Conservation (phyloP, 2,797 vertebrate genomes). For the Acanthurus leucopareius region DNA sequence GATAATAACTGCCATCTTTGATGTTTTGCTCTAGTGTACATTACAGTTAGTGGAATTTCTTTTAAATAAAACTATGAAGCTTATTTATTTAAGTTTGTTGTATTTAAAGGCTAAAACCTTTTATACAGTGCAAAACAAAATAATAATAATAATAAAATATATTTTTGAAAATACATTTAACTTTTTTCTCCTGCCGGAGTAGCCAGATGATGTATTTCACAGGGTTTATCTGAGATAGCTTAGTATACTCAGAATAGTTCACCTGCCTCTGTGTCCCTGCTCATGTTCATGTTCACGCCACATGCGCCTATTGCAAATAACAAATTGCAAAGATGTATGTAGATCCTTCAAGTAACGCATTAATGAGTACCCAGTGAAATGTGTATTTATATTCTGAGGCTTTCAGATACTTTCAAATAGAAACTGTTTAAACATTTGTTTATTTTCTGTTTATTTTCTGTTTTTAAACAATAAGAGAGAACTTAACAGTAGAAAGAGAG, state of each 20-base stretch:
- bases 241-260: constrained; percentile 41
- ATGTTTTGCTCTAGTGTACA: background rate
- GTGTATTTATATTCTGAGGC: background rate
- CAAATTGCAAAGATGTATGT: background rate
- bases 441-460: no score
- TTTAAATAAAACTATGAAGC: background rate
- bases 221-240: constrained; percentile 44
- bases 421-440: background rate
- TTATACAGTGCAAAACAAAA: background rate
- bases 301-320: constrained; percentile 16
- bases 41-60: background rate
- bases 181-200: background rate
- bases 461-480: background rate
- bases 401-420: background rate
- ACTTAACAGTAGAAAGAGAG: background rate
- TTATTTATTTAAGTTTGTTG: background rate
- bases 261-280: constrained; percentile 12
- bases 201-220: constrained; percentile 74
- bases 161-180: no score
- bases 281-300: constrained; percentile 14
- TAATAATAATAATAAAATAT: no score
- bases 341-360: background rate
- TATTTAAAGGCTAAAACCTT: background rate
- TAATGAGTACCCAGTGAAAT: background rate
- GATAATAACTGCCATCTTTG: background rate